Conservation (phyloP, 1,140 invertebrate genomes). For the Drosophila gunungcola region DNA sequence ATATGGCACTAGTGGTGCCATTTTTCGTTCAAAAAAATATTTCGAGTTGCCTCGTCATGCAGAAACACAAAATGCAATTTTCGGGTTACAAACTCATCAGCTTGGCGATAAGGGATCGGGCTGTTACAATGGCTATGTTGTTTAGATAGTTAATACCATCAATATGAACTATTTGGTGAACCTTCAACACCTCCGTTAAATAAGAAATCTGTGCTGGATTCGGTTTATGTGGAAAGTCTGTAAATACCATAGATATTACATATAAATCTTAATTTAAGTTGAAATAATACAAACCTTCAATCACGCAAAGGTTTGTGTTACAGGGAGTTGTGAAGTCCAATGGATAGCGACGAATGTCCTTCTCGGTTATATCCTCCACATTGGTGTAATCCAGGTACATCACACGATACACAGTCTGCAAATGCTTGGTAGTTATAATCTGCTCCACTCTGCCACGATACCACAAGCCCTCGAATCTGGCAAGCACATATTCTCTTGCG, state of each 20-base stretch:
- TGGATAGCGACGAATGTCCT: slow-evolving; percentile 69
- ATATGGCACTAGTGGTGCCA: neutral
- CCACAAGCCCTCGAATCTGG: slow-evolving; percentile 52
- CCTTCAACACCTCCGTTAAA: slow-evolving; percentile 35
- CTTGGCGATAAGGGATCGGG: slow-evolving; percentile 14
- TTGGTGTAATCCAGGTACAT: slow-evolving; percentile 65
- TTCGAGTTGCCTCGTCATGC: no score
- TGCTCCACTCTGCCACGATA: slow-evolving; percentile 60
- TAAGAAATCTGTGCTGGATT: slow-evolving; percentile 38
- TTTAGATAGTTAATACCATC: slow-evolving; percentile 47
- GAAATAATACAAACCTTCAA: slow-evolving; percentile 50
- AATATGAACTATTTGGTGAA: slow-evolving; percentile 33
- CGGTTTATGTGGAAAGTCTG: slow-evolving; percentile 51
- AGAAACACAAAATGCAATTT: neutral
- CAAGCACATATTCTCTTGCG: slow-evolving; percentile 64
- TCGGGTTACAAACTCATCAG: slow-evolving; percentile 18
- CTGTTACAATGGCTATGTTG: slow-evolving; percentile 42
- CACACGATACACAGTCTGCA: slow-evolving; percentile 36
- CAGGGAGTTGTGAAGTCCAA: slow-evolving; percentile 45
- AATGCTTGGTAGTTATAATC: slow-evolving; percentile 4
- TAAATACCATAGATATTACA: neutral
- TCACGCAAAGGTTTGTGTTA: slow-evolving; percentile 59
- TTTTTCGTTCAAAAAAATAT: neutral
- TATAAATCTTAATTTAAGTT: neutral
- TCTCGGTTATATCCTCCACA: slow-evolving; percentile 24